phyloP scores from a whole-genome alignment of 2,888 invertebrate genomes.

The Oeneis ivallda region DNA sequence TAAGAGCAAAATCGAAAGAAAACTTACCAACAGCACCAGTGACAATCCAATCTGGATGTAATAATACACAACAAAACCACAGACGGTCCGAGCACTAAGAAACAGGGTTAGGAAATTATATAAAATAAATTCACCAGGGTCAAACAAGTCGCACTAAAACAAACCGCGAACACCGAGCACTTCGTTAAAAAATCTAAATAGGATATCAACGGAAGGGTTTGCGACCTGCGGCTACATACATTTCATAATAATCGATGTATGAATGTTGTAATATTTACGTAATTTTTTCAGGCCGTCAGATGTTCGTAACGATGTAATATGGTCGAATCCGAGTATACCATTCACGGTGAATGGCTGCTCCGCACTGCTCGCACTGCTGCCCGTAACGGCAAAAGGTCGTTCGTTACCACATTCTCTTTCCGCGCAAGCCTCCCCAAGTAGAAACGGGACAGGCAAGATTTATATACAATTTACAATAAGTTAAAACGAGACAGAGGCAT shows the following conservation, averaged over 20 bases:
- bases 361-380: conserved; percentile 81
- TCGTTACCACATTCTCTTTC: conserved; percentile 82
- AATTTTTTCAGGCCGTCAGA: conserved; percentile 76
- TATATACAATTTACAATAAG: conserved; percentile 44
- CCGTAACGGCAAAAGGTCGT: conserved; percentile 80
- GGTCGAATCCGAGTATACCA: conserved; percentile 53
- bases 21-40: conserved; percentile 65
- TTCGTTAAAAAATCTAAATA: conserved; percentile 41
- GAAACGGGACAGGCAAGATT: conserved; percentile 61
- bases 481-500: conserved; percentile 55
- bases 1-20: conserved; percentile 1
- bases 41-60: conserved; percentile 70
- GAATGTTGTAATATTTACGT: conserved; percentile 80
- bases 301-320: conserved; percentile 61
- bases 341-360: conserved; percentile 75
- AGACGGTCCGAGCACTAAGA: conserved; percentile 67
- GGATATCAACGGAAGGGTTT: conserved; percentile 19
- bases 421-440: conserved; percentile 80
- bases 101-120: conserved; percentile 65
- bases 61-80: conserved; percentile 73
- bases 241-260: conserved; percentile 73
- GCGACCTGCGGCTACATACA: conserved; percentile 24
- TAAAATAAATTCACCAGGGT: conserved; percentile 74
- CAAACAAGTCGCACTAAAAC: conserved; percentile 69
- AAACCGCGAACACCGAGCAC: conserved; percentile 57